These are phyloP conservation scores for Atractosteus spatula DNA, from an alignment of 2,113 vertebrate species.

Conservation along the genomic window DNA sequence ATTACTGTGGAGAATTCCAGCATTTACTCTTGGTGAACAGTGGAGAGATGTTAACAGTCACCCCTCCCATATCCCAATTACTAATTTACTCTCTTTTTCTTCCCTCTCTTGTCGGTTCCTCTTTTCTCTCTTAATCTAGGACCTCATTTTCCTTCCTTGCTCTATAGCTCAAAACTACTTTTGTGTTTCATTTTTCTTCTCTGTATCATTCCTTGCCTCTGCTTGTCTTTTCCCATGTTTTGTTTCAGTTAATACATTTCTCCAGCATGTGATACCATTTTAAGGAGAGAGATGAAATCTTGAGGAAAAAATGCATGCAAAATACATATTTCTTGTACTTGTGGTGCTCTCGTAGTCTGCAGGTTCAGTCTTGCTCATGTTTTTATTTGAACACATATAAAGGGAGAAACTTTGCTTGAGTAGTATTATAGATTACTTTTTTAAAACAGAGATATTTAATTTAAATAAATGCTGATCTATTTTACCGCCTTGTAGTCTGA, in stretches of 20 bases:
- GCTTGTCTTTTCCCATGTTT: not conserved
- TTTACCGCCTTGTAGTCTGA: too few species aligned
- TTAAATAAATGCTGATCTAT: too few species aligned
- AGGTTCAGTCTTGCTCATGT: not conserved
- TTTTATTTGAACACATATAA: not conserved
- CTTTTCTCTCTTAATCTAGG: not conserved
- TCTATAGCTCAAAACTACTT: not conserved
- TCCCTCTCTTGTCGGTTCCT: not conserved
- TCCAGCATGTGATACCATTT: too few species aligned
- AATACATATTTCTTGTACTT: constrained; percentile 22
- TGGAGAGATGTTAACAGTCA: not conserved
- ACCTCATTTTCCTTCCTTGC: not conserved
- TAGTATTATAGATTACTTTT: too few species aligned
- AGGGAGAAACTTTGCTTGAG: too few species aligned
- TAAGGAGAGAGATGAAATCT: too few species aligned
- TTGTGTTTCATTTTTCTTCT: not conserved
- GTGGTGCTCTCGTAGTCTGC: not conserved
- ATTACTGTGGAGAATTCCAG: not conserved
- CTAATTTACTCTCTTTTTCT: not conserved
- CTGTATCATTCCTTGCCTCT: not conserved
- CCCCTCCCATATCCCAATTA: not conserved
- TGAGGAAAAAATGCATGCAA: too few species aligned
- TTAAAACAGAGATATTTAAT: too few species aligned
- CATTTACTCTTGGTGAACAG: not conserved
- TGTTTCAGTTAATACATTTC: too few species aligned